Evolutionary conservation across 2,113 vertebrate genomes (phyloP), one percentile per base, ranked within the genome.

Genomic region (Etheostoma cragini): DNA sequence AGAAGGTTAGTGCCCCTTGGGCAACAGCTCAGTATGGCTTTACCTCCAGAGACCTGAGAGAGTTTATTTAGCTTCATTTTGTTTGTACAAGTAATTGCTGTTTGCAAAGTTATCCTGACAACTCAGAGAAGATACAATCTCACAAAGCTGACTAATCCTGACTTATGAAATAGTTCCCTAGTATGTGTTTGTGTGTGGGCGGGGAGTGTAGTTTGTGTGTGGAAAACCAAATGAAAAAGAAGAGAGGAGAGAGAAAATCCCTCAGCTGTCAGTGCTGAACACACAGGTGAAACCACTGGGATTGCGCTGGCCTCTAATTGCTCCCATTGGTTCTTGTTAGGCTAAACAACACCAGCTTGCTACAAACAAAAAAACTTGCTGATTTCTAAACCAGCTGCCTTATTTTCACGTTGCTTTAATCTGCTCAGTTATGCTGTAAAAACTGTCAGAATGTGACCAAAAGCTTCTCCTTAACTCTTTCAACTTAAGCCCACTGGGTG

Each of bases 231-330:
- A 89, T 82, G 62, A 81, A 79, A 85, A 77, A 85, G 70, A 24
- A 60, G 35, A 12, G 58, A 54, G 47, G 60, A 35, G 24, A 35
- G 24, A 65, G 80, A 70, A 61, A 16, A 54, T 76, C 58, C 79
- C 76, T 53, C 46, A 35, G 64, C 56, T 45, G 47, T 21, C 22
- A 8, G 47, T 13, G 42, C 3, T 64, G n/a, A 54, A 26, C 47
- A 73, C 76, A 26, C 77, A 24, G 14, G 71, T 61, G 64, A 62
- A 80, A 64, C 62, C 78, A 24, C 75, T 26, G 57, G 42, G 73
- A 76, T 77, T 70, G 64, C n/a, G 50, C 49, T 19, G 72, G 80
- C 50, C 57, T 73, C 53, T 88, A 86, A 90, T 89, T 89, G 84
- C 73, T 86, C 88, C 91, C 78, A 12, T 14, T 11, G 77, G 76